Conservation (phyloP, 1,140 invertebrate genomes). For the Drosophila nannoptera region DNA sequence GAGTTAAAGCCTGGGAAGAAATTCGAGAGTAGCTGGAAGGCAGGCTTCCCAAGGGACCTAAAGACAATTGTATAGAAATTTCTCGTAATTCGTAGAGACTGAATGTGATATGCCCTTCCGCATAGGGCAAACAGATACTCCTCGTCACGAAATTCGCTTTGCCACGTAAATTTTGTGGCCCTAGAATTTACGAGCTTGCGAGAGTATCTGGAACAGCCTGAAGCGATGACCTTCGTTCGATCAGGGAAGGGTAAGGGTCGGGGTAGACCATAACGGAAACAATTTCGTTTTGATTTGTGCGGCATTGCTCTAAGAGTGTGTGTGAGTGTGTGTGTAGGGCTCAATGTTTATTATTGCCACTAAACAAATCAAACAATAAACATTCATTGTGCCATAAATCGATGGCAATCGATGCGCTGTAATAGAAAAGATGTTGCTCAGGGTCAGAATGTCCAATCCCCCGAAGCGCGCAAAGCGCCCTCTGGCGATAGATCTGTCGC, state of each 20-base stretch:
- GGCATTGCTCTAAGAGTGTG: constrained; percentile 23
- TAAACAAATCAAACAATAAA: constrained; percentile 71
- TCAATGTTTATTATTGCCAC: constrained; percentile 67
- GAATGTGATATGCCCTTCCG: too few relatives aligned
- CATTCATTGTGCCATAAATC: constrained; percentile 65
- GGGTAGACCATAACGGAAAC: constrained; percentile 9
- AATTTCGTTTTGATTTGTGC: constrained; percentile 46
- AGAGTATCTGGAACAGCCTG: constrained; percentile 35
- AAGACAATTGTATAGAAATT: not conserved
- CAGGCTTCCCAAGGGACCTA: not conserved
- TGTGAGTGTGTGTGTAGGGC: constrained; percentile 42
- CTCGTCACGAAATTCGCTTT: constrained; percentile 1
- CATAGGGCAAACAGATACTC: not conserved
- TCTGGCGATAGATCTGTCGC: too few relatives aligned
- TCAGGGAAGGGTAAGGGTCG: not conserved
- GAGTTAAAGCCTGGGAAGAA: too few relatives aligned
- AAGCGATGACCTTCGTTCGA: constrained; percentile 59
- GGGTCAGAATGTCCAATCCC: constrained; percentile 19
- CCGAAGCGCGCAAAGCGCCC: constrained; percentile 21
- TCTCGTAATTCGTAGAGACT: too few relatives aligned
- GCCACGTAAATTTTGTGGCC: constrained; percentile 30
- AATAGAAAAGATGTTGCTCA: constrained; percentile 22
- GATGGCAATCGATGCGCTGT: constrained; percentile 67
- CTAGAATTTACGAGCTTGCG: constrained; percentile 39
- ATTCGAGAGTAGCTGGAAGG: too few relatives aligned